Base-by-base conservation (phyloP, 2,888 invertebrate species). In the Yponomeuta cagnagella region DNA sequence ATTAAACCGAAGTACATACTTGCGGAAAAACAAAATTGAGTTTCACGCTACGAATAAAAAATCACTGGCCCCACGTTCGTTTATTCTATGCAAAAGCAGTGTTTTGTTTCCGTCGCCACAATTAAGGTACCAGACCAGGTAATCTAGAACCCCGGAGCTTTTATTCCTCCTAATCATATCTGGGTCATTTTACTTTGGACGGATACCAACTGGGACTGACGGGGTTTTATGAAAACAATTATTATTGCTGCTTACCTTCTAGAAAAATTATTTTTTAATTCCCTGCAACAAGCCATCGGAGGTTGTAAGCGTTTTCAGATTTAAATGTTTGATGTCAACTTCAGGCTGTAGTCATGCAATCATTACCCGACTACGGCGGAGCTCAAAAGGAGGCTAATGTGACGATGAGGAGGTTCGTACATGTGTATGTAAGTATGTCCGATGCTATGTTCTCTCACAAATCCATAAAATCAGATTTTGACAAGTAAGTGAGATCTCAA, bases 201-300 rank as follows among this genome's bases (percentile, higher is more conserved):
- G 31, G 23, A 31, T 64, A 31, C 30, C 31, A 64, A 64, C 64
- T 64, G 64, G 30, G 31, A 64, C 30, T 64, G 64, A 64, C 64
- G 64, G 23, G 31, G 64, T 64, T 31, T 10, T 64, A 64, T 64
- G 31, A 64, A 64, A 64, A 64, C 64, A 31, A 64, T 64, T 30
- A 64, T 58, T 58, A 58, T 15, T 58, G 15, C 52, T 58, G 12
- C 52, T 58, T 58, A 58, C 52, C 52, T 58, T 12, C 52, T 15
- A 58, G 52, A 4, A 58, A 58, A 58, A 58, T 58, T 58, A 58
- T 15, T 58, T 52, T 58, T 58, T 58, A 58, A 58, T 58, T 43
- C 52, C 52, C 52, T 15, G 12, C 52, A 58, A 58, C 52, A 58
- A 58, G 52, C 15, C 52, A 15, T 58, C 52, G 15, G 52, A 58